Evolutionary conservation across 2,113 vertebrate genomes (phyloP).

Genomic region (Guaruba guarouba): DNA sequence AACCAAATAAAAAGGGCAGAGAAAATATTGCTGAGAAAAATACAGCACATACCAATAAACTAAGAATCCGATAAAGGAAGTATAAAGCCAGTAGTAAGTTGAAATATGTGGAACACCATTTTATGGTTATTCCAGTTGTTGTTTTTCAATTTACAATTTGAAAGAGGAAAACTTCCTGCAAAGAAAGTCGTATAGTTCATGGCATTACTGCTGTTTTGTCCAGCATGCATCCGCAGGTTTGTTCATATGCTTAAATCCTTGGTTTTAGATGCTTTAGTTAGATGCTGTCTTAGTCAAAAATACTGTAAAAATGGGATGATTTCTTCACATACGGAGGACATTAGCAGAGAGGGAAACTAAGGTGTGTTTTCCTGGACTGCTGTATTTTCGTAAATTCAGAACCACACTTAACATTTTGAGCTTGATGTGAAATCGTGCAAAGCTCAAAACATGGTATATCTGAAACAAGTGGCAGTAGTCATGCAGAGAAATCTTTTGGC

Average conservation of each 20-base stretch:
- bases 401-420: not conserved
- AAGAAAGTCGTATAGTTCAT: not conserved
- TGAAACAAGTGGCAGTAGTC: not conserved
- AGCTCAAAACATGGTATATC: not conserved
- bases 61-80: not conserved
- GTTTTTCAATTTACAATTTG: not conserved
- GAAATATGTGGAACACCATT: not conserved
- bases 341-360: not conserved
- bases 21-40: not conserved
- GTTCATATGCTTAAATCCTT: not conserved
- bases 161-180: not conserved
- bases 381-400: not conserved
- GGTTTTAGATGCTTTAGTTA: not conserved
- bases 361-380: not conserved
- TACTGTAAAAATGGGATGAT: not conserved
- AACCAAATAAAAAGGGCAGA: not conserved
- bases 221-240: not conserved
- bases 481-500: not conserved
- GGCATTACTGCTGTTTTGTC: not conserved
- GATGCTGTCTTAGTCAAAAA: not conserved
- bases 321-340: not conserved
- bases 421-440: not conserved
- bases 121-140: not conserved
- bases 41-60: not conserved
- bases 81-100: not conserved